Percentiles rank a stretch among this genome's conserved stretches.
phyloP scores from a whole-genome alignment of 2,113 vertebrate species.

The Leptodactylus fuscus region DNA sequence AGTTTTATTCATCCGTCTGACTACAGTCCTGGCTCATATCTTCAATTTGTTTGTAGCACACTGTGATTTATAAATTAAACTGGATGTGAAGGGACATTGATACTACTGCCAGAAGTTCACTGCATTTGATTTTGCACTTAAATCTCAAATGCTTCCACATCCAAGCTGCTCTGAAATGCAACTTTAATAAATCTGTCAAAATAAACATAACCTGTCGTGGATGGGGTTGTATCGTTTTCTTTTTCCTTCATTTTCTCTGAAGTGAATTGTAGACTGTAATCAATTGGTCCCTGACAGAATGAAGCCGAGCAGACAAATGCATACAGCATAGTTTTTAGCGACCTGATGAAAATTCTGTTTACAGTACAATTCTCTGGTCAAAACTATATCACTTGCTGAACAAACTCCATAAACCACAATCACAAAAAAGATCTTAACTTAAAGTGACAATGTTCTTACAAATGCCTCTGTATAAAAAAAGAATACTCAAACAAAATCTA shows the following conservation, averaged over 20 bases:
- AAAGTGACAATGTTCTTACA: neutral
- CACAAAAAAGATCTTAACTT: neutral
- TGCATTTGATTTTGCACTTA: constrained; percentile 54
- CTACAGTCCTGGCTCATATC: constrained; percentile 14
- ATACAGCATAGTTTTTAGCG: constrained; percentile 14
- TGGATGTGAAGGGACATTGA: constrained; percentile 28
- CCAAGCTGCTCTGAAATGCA: constrained; percentile 30
- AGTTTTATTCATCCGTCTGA: constrained; percentile 15
- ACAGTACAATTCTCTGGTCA: constrained; percentile 8
- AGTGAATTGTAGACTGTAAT: constrained; percentile 34
- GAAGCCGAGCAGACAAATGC: constrained; percentile 46
- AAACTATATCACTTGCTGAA: constrained; percentile 8
- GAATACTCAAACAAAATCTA: no score
- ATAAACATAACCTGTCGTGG: constrained; percentile 47
- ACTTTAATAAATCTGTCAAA: constrained; percentile 58
- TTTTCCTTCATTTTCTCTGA: constrained; percentile 43
- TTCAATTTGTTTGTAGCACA: constrained; percentile 31
- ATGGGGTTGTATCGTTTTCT: constrained; percentile 26
- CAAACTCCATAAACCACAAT: neutral
- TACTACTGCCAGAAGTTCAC: constrained; percentile 32
- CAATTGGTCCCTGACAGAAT: constrained; percentile 42
- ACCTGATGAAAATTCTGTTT: constrained; percentile 40
- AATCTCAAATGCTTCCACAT: constrained; percentile 47
- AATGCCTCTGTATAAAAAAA: neutral
- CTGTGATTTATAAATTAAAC: constrained; percentile 46